phyloP scores from a whole-genome alignment of 1,140 invertebrate genomes.

The Neodiprion pinetum region DNA sequence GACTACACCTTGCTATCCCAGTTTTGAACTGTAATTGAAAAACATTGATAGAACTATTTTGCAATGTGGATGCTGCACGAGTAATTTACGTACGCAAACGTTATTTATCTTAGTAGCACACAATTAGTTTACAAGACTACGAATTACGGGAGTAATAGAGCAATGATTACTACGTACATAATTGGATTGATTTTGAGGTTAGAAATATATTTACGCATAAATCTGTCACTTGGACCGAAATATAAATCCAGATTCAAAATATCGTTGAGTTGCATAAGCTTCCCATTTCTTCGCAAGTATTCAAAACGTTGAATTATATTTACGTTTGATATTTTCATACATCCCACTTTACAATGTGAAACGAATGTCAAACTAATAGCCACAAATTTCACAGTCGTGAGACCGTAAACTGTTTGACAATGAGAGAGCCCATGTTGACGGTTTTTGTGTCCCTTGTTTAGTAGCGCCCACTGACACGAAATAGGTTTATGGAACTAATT shows the following conservation, averaged over 20 bases:
- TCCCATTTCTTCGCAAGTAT: not conserved
- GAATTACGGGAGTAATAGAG: not conserved
- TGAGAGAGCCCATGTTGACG: no score
- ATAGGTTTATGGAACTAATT: not conserved
- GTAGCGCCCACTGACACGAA: not conserved
- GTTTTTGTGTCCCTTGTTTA: no score
- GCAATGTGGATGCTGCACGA: not conserved
- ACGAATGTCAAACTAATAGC: slow-evolving; percentile 44
- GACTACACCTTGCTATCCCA: not conserved
- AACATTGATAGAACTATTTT: not conserved
- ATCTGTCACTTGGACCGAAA: not conserved
- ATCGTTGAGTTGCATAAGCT: not conserved
- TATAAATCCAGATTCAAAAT: not conserved
- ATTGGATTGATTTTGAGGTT: slow-evolving; percentile 5
- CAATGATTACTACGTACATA: slow-evolving; percentile 1
- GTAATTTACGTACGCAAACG: slow-evolving; percentile 12
- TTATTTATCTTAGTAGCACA: not conserved
- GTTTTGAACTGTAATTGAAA: not conserved
- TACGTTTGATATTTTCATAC: slow-evolving; percentile 9
- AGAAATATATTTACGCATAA: not conserved
- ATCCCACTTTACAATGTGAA: slow-evolving; percentile 40
- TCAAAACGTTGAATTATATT: slow-evolving; percentile 16
- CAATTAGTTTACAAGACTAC: not conserved
- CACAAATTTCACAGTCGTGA: no score
- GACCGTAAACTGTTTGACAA: no score